A percentile compares a stretch with the other conserved stretches of the same genome.
Conservation (phyloP, 1,140 invertebrate species). For the Grapholita molesta region DNA sequence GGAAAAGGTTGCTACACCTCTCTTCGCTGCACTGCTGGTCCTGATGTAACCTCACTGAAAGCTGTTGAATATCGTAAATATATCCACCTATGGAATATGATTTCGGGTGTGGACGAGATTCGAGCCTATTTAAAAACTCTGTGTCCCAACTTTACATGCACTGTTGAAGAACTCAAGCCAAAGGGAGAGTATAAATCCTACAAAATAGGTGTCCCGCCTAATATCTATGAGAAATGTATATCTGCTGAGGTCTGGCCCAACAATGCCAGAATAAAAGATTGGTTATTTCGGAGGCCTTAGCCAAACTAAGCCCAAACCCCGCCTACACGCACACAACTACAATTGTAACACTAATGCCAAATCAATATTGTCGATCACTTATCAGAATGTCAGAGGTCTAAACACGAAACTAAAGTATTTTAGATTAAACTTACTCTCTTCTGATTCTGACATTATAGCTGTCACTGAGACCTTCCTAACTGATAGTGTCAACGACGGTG, state of each 20-base stretch:
- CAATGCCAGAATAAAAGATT: background rate
- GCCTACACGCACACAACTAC: too few species aligned
- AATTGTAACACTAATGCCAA: too few species aligned
- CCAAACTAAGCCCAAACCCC: too few species aligned
- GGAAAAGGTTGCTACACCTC: background rate
- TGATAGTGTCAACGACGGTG: background rate
- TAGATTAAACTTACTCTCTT: background rate
- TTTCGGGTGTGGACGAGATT: background rate
- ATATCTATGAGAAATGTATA: background rate
- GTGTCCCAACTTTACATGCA: background rate
- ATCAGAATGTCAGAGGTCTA: conserved; percentile 13
- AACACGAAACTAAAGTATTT: background rate
- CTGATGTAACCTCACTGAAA: background rate
- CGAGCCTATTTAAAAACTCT: background rate
- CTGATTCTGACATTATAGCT: background rate
- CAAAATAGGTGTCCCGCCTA: background rate
- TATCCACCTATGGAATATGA: background rate
- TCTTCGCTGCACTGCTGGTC: background rate
- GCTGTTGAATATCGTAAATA: background rate
- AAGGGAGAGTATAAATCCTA: background rate
- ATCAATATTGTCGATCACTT: background rate
- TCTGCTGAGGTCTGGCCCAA: background rate
- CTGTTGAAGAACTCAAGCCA: background rate
- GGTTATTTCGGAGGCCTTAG: background rate
- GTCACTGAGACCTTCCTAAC: background rate